A percentile compares a stretch with the other conserved stretches of the same genome.
phyloP scores from a whole-genome alignment of 2,113 vertebrate genomes.

The Pomatostomus ruficeps region DNA sequence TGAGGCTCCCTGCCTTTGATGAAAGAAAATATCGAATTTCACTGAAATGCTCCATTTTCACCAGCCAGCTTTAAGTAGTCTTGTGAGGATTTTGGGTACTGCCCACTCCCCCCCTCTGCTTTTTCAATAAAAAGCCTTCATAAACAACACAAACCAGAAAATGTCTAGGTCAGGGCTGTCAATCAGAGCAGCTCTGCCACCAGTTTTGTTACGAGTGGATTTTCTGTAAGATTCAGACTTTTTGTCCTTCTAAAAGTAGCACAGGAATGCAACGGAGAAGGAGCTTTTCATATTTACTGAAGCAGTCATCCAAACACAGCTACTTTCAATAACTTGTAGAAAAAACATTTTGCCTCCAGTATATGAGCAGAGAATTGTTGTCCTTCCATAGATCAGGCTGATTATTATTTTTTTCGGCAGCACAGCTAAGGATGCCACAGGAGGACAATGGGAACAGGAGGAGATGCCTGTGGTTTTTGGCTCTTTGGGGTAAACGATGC shows the following conservation, averaged over 20 bases:
- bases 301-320: background rate
- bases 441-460: background rate
- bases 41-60: conserved; percentile 54
- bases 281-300: background rate
- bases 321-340: background rate
- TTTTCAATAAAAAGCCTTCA: conserved; percentile 5
- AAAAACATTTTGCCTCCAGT: background rate
- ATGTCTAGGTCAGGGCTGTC: background rate
- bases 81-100: conserved; percentile 48
- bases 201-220: background rate
- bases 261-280: background rate
- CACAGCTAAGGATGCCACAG: background rate
- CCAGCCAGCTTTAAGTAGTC: conserved; percentile 37
- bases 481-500: background rate
- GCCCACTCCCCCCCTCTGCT: background rate
- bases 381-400: background rate
- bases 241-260: background rate
- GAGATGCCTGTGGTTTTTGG: background rate
- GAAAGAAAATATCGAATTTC: conserved; percentile 66
- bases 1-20: conserved; percentile 48
- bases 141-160: background rate
- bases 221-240: background rate
- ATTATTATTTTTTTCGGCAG: background rate
- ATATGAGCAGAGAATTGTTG: background rate
- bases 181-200: background rate